Evolutionary conservation across 2,888 invertebrate genomes (phyloP), one percentile per base, ranked within the genome.

Genomic region (Chalcis sispes): DNA sequence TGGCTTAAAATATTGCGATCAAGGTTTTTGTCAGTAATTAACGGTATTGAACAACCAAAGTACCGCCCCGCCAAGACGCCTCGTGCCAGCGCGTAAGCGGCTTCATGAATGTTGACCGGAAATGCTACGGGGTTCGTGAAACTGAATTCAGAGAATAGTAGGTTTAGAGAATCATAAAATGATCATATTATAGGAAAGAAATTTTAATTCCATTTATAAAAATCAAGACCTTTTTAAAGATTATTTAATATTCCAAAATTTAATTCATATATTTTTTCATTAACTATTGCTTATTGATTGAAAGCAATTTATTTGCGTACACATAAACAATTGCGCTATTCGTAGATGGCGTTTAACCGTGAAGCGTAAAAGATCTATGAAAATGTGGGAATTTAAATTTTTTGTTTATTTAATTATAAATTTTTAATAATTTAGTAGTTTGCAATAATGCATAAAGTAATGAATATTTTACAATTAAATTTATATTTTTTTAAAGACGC

Each of bases 81-180:
- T 67, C 52, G 54, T 46, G 67, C 56, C 13, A n/a, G n/a, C n/a
- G n/a, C n/a, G n/a, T n/a, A n/a, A n/a, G n/a, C n/a, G n/a, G n/a
- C n/a, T n/a, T n/a, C n/a, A n/a, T n/a, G n/a, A n/a, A n/a, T n/a
- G n/a, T n/a, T 15, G 1, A 10, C 62, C 70, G 75, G 75, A 75
- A 58, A 23, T 70, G n/a, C 36, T 18, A 59, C 64, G 70, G 64
- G 64, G 58, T 32, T 70, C 64, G 36, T 64, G 58, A 13, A 2
- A 50, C 20, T 66, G 13, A 5, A 3, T n/a, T 15, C 52, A 64
- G 8, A 46, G 54, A 15, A 0, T n/a, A 36, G 15, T 1, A 23
- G 8, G 40, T 2, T 0, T n/a, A n/a, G n/a, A n/a, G n/a, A n/a
- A n/a, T n/a, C n/a, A n/a, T n/a, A n/a, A n/a, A n/a, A n/a, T n/a